These are phyloP conservation scores for Apteryx mantelli DNA, from an alignment of 2,113 vertebrate species.

Conservation along the genomic window DNA sequence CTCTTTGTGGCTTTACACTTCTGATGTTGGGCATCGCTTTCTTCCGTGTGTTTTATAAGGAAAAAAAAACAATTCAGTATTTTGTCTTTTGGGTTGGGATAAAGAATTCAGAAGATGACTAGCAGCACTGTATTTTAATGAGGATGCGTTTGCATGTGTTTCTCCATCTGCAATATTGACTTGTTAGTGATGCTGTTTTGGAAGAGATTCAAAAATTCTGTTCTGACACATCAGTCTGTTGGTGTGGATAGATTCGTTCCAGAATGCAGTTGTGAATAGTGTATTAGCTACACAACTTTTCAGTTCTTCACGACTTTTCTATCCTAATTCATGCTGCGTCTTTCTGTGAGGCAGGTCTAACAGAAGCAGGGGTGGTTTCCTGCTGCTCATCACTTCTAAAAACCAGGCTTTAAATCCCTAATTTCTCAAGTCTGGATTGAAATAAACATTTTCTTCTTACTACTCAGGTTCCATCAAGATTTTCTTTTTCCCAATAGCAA, in stretches of 20 bases:
- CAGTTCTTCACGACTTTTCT: not conserved
- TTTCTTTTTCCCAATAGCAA: not conserved
- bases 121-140: not conserved
- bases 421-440: not conserved
- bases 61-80: not conserved
- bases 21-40: fast-evolving
- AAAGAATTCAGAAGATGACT: not conserved
- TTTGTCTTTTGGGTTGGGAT: not conserved
- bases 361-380: not conserved
- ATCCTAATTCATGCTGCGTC: not conserved
- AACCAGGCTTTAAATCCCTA: not conserved
- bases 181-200: not conserved
- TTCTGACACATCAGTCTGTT: not conserved
- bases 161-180: not conserved
- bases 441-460: not conserved
- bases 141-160: not conserved
- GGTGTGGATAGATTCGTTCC: not conserved
- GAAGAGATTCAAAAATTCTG: not conserved
- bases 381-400: not conserved
- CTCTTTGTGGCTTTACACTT: not conserved
- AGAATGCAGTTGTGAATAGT: not conserved
- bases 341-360: not conserved
- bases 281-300: not conserved
- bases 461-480: not conserved
- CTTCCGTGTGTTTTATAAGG: not conserved